Base-by-base conservation (phyloP, 64 coral and sea anemone genomes). In the Montipora sp. region DNA sequence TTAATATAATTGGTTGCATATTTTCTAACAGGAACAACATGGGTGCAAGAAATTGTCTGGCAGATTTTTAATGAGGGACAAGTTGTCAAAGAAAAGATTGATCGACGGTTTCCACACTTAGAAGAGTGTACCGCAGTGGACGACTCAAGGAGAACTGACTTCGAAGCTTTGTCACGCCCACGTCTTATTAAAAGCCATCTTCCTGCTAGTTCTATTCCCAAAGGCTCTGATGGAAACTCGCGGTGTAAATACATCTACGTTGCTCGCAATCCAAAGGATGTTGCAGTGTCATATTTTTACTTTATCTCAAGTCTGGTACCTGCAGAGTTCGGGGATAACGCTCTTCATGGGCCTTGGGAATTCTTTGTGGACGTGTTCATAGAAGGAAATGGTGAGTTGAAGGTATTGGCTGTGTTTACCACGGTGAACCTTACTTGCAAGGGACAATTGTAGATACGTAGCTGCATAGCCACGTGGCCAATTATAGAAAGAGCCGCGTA, bases 1-100 rank as follows among this genome's bases (percentile, higher is more conserved):
- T 36, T 36, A 36, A 36, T 57, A 57, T 57, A 11, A 57, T 57
- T 57, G 6, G 6, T 57, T 11, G 11, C 53, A 57, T 57, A 7
- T 8, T 57, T 57, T 57, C 11, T 11, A 57, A 57, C 53, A 57
- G 53, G 53, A 3, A 57, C 53, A 7, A 57, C 53, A 12, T 90
- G 88, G 88, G 59, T 80, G 13, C 78, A 76, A 12, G 88, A 90
- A 90, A 80, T 90, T n/a, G 77, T 90, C 43, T 90, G 75, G 75
- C 88, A 90, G 44, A 90, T 90, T 14, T 67, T 65, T n/a, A 59
- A 20, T 10, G 24, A 80, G 12, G 88, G 75, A 69, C 11, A 15
- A 48, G 47, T 90, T 43, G 60, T 60, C 67, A 70, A 49, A 3
- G 11, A 48, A 43, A 46, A 69, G 0, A 68, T 79, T 21, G 11